Conservation (phyloP, 2,113 vertebrate species). For the Bufo gargarizans region DNA sequence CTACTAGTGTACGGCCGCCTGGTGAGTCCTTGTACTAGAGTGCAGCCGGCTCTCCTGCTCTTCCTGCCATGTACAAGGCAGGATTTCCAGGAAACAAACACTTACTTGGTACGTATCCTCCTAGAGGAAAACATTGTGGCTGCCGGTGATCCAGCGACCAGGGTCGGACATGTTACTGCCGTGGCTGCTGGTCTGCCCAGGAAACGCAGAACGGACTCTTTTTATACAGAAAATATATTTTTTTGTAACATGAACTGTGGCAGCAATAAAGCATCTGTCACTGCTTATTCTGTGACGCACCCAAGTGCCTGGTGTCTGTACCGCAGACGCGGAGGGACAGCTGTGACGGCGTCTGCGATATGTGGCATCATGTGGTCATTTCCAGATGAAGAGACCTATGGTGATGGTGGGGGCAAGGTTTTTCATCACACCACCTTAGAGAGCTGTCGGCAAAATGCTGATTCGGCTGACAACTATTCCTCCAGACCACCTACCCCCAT, state of each 20-base stretch:
- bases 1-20: slow-evolving; percentile 63
- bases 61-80: neutral
- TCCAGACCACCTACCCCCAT: too few relatives aligned
- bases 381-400: too few relatives aligned
- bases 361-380: too few relatives aligned
- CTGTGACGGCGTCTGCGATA: neutral
- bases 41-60: neutral
- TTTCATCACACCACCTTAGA: too few relatives aligned
- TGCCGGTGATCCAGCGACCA: slow-evolving; percentile 60
- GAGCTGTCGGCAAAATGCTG: too few relatives aligned
- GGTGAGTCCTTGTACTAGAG: neutral
- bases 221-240: slow-evolving; percentile 10
- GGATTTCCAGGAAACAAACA: slow-evolving; percentile 37
- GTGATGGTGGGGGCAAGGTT: too few relatives aligned
- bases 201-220: slow-evolving; percentile 62
- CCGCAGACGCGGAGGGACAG: neutral
- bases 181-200: slow-evolving; percentile 37
- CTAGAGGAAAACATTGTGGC: slow-evolving; percentile 55
- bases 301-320: slow-evolving; percentile 23
- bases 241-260: neutral
- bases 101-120: slow-evolving; percentile 62
- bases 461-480: too few relatives aligned
- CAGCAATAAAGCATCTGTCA: neutral
- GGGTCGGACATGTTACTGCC: slow-evolving; percentile 43
- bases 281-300: neutral